Evolutionary conservation across 1,140 invertebrate species (phyloP).

Genomic region (Trachelipus rathkii): DNA sequence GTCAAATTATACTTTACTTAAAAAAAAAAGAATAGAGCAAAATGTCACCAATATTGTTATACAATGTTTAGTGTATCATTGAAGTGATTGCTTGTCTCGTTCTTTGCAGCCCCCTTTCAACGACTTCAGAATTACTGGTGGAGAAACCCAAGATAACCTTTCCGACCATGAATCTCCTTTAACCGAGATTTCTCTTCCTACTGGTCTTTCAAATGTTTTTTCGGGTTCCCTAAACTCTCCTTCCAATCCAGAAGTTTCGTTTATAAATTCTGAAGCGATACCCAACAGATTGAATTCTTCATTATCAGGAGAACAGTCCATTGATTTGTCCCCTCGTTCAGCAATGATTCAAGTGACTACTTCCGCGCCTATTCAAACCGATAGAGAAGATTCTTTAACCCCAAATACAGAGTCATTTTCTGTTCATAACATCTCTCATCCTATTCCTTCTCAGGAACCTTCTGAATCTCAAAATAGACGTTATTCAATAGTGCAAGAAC

Average conservation of each 20-base stretch:
- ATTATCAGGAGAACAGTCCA: too few relatives aligned
- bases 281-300: too few relatives aligned
- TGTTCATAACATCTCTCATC: not conserved
- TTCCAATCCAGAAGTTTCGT: too few relatives aligned
- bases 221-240: too few relatives aligned
- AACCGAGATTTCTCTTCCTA: too few relatives aligned
- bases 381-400: not conserved
- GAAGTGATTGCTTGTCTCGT: not conserved
- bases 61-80: not conserved
- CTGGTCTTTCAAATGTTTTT: too few relatives aligned
- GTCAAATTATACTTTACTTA: too few relatives aligned
- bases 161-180: not conserved
- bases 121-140: not conserved
- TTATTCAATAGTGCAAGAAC: conserved; percentile 50
- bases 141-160: not conserved
- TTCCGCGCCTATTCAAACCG: not conserved
- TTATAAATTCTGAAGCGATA: too few relatives aligned
- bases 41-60: too few relatives aligned
- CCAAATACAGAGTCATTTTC: not conserved
- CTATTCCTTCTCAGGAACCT: not conserved
- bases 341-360: not conserved
- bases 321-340: too few relatives aligned
- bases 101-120: not conserved
- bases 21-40: too few relatives aligned
- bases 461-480: not conserved